A percentile compares a stretch with the other conserved stretches of the same genome.
phyloP scores from a whole-genome alignment of 1,140 invertebrate species.

The Aphelinus atriplicis region DNA sequence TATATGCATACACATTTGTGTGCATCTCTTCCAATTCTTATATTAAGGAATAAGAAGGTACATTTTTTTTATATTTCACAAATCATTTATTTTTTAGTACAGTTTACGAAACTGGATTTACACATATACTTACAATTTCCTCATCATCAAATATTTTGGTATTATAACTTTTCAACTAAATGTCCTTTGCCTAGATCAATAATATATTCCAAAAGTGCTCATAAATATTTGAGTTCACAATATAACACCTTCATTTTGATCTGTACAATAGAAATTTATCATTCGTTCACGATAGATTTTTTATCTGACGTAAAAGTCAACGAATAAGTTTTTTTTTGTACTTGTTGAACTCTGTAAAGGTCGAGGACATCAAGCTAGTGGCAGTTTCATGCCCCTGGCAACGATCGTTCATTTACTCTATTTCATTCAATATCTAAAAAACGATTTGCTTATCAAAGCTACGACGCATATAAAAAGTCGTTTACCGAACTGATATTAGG shows the following conservation, averaged over 20 bases:
- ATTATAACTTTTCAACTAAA: constrained; percentile 1
- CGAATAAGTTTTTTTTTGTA: constrained; percentile 21
- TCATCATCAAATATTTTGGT: neutral
- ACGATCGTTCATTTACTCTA: constrained; percentile 1
- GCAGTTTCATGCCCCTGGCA: neutral
- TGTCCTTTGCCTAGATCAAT: constrained; percentile 8
- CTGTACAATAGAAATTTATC: constrained; percentile 27
- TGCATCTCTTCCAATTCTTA: too few species aligned
- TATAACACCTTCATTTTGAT: neutral
- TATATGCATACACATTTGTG: too few species aligned
- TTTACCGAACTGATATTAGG: constrained; percentile 19
- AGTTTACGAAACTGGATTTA: constrained; percentile 28
- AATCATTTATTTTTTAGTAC: constrained; percentile 38
- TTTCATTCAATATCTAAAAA: constrained; percentile 26
- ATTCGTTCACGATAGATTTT: neutral
- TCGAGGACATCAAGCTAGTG: constrained; percentile 11
- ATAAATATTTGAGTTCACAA: constrained; percentile 23
- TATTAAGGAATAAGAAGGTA: too few species aligned
- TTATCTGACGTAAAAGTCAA: neutral
- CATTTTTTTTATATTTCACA: constrained; percentile 10
- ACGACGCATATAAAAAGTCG: constrained; percentile 25
- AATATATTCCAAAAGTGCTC: constrained; percentile 10
- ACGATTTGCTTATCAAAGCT: constrained; percentile 24
- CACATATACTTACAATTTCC: constrained; percentile 32
- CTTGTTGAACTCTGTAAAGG: neutral